phyloP scores from a whole-genome alignment of 2,797 vertebrate genomes.

The Tokudaia tokunoshimensis region DNA sequence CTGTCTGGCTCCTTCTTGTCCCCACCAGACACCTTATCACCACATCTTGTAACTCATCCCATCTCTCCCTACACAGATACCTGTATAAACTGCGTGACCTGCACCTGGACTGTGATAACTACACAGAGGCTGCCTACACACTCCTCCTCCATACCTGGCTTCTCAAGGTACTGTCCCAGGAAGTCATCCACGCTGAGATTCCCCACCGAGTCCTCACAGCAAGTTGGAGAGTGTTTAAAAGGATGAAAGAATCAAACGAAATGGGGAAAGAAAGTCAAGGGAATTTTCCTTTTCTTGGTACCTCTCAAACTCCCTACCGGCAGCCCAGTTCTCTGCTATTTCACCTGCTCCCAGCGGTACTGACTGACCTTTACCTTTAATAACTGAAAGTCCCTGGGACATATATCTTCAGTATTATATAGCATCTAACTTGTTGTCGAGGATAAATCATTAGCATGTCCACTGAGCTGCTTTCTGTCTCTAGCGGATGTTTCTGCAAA shows the following conservation, averaged over 20 bases:
- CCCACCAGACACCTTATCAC: background rate
- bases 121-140: conserved; percentile 97
- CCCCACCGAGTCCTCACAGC: background rate
- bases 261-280: background rate
- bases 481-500: background rate
- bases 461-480: background rate
- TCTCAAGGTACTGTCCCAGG: conserved; percentile 92
- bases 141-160: conserved; percentile 97
- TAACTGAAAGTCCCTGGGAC: background rate
- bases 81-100: conserved; percentile 98
- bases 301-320: background rate
- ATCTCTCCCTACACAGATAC: conserved; percentile 89
- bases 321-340: background rate
- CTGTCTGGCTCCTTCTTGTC: background rate
- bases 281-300: background rate
- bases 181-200: background rate
- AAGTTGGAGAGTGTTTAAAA: background rate
- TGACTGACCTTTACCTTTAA: conserved; percentile 31
- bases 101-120: conserved; percentile 98
- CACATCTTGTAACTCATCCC: background rate
- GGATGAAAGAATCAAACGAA: background rate
- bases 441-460: conserved; percentile 41
- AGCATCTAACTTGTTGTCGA: background rate
- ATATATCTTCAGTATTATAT: background rate
- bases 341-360: background rate